phyloP scores from a whole-genome alignment of 2,888 invertebrate genomes.

The Melanotus villosus region DNA sequence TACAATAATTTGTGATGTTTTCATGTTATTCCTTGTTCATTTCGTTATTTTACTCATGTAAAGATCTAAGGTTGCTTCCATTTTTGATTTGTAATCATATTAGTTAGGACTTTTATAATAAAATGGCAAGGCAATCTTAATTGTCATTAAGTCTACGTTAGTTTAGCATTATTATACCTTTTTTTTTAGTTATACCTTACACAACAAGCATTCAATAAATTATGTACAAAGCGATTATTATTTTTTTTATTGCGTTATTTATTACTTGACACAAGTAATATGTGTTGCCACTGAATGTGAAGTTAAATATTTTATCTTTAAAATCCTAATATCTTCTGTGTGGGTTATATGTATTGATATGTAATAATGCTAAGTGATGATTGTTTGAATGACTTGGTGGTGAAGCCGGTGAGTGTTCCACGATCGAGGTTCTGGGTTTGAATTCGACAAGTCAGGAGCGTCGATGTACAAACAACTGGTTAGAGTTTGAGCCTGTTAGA shows the following conservation, averaged over 20 bases:
- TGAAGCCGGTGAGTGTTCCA: no score
- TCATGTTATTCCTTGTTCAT: slow-evolving; percentile 44
- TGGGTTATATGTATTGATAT: no score
- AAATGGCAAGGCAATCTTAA: slow-evolving; percentile 45
- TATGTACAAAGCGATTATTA: slow-evolving; percentile 34
- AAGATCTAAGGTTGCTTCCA: slow-evolving; percentile 47
- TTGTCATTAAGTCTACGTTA: slow-evolving; percentile 41
- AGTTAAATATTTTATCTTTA: no score
- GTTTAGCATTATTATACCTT: slow-evolving; percentile 40
- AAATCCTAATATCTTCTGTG: no score
- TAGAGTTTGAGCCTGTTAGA: no score
- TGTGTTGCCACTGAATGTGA: no score
- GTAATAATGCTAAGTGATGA: no score
- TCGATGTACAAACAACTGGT: no score
- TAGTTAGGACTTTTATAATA: slow-evolving; percentile 34
- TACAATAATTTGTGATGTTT: slow-evolving; percentile 44
- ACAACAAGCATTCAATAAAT: slow-evolving; percentile 42
- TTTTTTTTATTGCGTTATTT: not conserved
- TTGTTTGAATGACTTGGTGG: no score
- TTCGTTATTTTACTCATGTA: slow-evolving; percentile 44
- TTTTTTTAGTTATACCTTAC: slow-evolving; percentile 43
- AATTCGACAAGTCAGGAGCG: no score
- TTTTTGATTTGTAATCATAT: slow-evolving; percentile 37
- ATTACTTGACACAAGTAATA: not conserved
- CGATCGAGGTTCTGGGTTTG: no score